Conservation (phyloP, 1,140 invertebrate genomes). For the Cephus cinctus region DNA sequence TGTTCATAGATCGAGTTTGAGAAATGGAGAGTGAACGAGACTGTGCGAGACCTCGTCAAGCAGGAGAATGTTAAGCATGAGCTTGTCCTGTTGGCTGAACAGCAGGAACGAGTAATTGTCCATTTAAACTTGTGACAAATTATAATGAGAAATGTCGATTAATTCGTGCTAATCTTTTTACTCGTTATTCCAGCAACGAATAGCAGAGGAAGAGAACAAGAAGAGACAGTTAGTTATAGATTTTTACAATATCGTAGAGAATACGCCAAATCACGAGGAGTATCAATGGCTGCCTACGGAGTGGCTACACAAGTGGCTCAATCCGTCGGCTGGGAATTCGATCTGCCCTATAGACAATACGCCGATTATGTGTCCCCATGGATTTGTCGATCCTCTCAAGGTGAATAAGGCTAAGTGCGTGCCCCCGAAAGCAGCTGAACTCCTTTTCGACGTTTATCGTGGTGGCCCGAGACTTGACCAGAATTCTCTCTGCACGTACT, state of each 20-base stretch:
- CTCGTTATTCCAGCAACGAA: constrained; percentile 45
- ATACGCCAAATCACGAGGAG: constrained; percentile 24
- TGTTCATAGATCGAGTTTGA: constrained; percentile 43
- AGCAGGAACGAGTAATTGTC: constrained; percentile 44
- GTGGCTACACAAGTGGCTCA: constrained; percentile 56
- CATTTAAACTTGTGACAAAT: neutral
- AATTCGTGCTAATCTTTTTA: neutral
- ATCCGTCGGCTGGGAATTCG: constrained; percentile 39
- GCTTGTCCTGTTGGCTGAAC: constrained; percentile 43
- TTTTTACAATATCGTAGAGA: constrained; percentile 40
- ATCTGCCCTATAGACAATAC: constrained; percentile 54
- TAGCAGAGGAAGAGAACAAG: constrained; percentile 53
- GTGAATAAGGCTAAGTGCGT: constrained; percentile 50
- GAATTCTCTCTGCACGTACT: constrained; percentile 52
- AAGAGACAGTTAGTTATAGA: constrained; percentile 48
- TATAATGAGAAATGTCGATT: neutral
- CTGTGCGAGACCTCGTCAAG: constrained; percentile 42
- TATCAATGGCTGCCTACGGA: constrained; percentile 57
- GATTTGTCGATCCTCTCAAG: constrained; percentile 49
- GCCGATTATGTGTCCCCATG: constrained; percentile 55
- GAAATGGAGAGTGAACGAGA: constrained; percentile 43
- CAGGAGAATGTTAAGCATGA: constrained; percentile 49
- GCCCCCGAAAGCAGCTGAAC: constrained; percentile 42
- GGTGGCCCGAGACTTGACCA: constrained; percentile 52
- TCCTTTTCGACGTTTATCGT: constrained; percentile 53